Percentiles rank a stretch among this genome's conserved stretches.
Evolutionary conservation across 1,140 invertebrate species (phyloP).

Genomic region (Bactericera cockerelli): DNA sequence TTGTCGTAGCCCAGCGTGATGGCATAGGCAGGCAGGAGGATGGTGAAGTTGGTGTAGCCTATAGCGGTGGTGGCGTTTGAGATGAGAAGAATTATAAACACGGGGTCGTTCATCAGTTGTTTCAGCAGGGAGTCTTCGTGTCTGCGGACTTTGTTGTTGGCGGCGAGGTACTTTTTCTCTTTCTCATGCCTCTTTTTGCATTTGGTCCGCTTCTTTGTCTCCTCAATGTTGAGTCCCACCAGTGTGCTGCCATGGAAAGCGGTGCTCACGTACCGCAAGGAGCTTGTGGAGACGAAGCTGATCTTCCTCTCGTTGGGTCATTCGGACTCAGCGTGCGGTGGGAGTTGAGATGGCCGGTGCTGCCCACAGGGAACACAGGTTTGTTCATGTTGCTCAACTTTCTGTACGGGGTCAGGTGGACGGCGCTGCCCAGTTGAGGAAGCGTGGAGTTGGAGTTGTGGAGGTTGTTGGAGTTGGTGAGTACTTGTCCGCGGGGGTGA

Average conservation of each 20-base stretch:
- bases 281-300: constrained; percentile 39
- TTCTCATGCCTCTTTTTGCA: not conserved
- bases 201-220: constrained; percentile 46
- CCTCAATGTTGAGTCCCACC: constrained; percentile 57
- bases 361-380: constrained; percentile 16
- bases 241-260: constrained; percentile 67
- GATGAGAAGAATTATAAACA: constrained; percentile 63
- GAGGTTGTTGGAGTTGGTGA: not conserved
- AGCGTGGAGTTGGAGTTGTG: not conserved
- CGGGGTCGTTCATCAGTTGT: constrained; percentile 50
- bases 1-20: constrained; percentile 49
- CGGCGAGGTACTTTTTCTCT: not conserved
- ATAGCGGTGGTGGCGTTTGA: constrained; percentile 71
- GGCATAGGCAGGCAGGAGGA: constrained; percentile 59
- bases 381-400: constrained; percentile 28
- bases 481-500: not conserved
- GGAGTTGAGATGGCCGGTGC: constrained; percentile 17
- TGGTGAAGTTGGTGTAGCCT: constrained; percentile 72
- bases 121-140: not conserved
- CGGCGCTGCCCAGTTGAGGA: constrained; percentile 30
- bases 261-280: constrained; percentile 65
- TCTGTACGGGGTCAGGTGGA: constrained; percentile 39
- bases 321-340: constrained; percentile 2
- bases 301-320: constrained; percentile 14
- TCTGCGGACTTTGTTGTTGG: not conserved